Percentiles rank a stretch among this genome's conserved stretches.
These are phyloP conservation scores for Zygaena filipendulae DNA, from an alignment of 2,888 invertebrate genomes.

Conservation along the genomic window DNA sequence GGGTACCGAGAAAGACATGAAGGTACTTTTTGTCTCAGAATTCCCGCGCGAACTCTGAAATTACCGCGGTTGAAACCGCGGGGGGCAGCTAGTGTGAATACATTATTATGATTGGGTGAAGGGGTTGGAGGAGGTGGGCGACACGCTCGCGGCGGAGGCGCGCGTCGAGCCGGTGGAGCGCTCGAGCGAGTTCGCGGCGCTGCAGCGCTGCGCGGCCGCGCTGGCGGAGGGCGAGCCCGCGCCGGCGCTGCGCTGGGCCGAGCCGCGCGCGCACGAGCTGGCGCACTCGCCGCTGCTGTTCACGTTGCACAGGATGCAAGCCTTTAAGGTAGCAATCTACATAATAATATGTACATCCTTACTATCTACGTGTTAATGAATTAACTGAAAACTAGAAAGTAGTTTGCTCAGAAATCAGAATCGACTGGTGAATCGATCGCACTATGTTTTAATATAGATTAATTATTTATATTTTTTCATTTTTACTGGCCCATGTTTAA, in stretches of 20 bases:
- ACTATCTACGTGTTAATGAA: slow-evolving; percentile 1
- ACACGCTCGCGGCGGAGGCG: slow-evolving; percentile 72
- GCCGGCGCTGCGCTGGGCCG: slow-evolving; percentile 91
- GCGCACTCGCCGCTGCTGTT: slow-evolving; percentile 62
- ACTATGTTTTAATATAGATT: too few relatives aligned
- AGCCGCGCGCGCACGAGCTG: slow-evolving; percentile 77
- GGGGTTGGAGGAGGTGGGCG: slow-evolving; percentile 91
- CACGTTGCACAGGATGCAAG: slow-evolving; percentile 54
- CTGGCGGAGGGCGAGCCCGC: slow-evolving; percentile 83
- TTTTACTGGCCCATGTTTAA: too few relatives aligned
- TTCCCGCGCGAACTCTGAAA: too few relatives aligned
- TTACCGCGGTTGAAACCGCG: too few relatives aligned
- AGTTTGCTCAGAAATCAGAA: too few relatives aligned
- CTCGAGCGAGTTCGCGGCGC: slow-evolving; percentile 46
- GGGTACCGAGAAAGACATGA: too few relatives aligned
- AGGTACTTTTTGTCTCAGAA: too few relatives aligned
- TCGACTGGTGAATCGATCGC: too few relatives aligned
- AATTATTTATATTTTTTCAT: too few relatives aligned
- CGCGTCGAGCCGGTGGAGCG: slow-evolving; percentile 42
- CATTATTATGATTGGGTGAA: too few relatives aligned
- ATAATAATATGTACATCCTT: not conserved
- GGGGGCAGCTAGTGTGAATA: too few relatives aligned
- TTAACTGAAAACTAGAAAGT: too few relatives aligned
- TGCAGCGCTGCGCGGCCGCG: slow-evolving; percentile 88
- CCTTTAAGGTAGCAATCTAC: slow-evolving; percentile 43